phyloP scores from a whole-genome alignment of 1,140 invertebrate species.

The Schmidtea mediterranea region DNA sequence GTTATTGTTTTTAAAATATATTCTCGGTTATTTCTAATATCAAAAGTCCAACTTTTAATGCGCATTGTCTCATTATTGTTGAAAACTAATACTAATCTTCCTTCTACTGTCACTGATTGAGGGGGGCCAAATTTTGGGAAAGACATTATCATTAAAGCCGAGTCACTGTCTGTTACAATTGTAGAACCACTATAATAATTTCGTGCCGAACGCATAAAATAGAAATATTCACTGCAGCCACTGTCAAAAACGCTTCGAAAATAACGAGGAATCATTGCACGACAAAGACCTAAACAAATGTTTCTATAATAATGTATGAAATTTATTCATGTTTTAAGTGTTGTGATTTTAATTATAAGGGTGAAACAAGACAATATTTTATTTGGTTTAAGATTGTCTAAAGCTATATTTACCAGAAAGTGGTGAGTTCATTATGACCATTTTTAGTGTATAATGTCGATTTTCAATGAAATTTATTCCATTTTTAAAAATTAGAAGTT shows the following conservation, averaged over 20 bases:
- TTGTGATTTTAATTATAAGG: too few species aligned
- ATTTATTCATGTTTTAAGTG: too few species aligned
- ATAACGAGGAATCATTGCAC: slow-evolving; percentile 85
- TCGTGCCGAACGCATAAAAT: slow-evolving; percentile 78
- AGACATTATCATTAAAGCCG: slow-evolving; percentile 36
- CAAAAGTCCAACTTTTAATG: slow-evolving; percentile 92
- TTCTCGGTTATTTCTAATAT: slow-evolving; percentile 65
- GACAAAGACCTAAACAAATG: slow-evolving; percentile 66
- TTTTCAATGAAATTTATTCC: too few species aligned
- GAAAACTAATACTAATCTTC: slow-evolving; percentile 77
- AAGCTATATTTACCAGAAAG: too few species aligned
- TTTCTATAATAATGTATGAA: too few species aligned
- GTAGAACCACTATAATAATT: slow-evolving; percentile 90
- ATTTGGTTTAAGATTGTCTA: too few species aligned
- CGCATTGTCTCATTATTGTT: slow-evolving; percentile 72
- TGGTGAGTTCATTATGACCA: too few species aligned
- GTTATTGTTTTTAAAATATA: slow-evolving; percentile 41
- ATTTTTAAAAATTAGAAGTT: too few species aligned
- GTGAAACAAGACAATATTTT: too few species aligned
- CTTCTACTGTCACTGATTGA: slow-evolving; percentile 57
- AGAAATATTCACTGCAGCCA: slow-evolving; percentile 82
- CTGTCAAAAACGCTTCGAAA: slow-evolving; percentile 96
- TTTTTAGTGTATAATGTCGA: too few species aligned
- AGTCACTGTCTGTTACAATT: slow-evolving; percentile 83
- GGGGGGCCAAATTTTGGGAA: not conserved